Percentiles rank a stretch among this genome's conserved stretches.
Conservation (phyloP, 2,797 vertebrate genomes). For the Onychomys arenicola region DNA sequence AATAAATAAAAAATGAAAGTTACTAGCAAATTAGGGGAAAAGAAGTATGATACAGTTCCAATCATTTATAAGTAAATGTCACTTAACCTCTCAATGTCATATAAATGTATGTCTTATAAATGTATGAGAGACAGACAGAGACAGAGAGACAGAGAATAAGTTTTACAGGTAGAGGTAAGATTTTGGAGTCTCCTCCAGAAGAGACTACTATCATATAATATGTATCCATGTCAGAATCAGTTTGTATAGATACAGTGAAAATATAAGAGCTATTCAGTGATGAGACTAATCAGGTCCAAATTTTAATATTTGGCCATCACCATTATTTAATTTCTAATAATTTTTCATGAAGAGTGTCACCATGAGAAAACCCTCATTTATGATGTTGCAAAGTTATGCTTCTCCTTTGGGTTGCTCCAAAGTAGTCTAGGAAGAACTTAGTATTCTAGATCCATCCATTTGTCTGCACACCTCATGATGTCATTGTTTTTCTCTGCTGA, state of each 20-base stretch:
- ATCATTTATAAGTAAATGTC: not conserved
- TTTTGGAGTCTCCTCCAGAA: not conserved
- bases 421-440: not conserved
- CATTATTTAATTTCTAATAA: not conserved
- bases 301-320: not conserved
- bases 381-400: not conserved
- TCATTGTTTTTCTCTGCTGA: no score
- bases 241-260: not conserved
- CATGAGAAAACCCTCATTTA: not conserved
- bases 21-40: not conserved
- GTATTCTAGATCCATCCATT: no score
- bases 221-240: not conserved
- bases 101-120: not conserved
- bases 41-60: not conserved
- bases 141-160: not conserved
- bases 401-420: not conserved
- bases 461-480: no score
- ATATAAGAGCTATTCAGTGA: not conserved
- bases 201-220: no score
- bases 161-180: rapidly evolving
- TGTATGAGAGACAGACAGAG: not conserved
- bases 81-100: not conserved
- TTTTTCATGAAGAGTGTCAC: not conserved
- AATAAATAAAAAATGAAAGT: not conserved
- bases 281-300: not conserved